A percentile compares a stretch with the other conserved stretches of the same genome.
Evolutionary conservation across 1,140 invertebrate species (phyloP).

Genomic region (Fopius arisanus): DNA sequence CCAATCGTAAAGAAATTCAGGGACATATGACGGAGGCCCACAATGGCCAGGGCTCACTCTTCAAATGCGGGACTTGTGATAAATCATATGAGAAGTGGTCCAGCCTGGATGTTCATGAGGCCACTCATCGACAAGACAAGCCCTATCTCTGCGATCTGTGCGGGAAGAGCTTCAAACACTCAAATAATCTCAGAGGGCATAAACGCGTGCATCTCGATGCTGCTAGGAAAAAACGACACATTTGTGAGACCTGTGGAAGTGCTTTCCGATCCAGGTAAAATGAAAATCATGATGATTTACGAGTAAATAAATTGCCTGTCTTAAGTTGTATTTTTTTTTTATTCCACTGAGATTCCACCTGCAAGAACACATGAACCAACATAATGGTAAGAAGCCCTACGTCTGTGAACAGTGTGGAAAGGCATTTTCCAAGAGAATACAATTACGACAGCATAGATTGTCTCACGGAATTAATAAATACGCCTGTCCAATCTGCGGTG

Average conservation of each 20-base stretch:
- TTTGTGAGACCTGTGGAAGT: conserved; percentile 51
- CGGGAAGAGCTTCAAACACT: conserved; percentile 66
- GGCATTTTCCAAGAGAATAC: conserved; percentile 58
- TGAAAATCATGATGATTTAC: conserved; percentile 2
- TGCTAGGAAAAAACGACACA: conserved; percentile 46
- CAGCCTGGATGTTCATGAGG: conserved; percentile 55
- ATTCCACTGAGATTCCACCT: conserved; percentile 52
- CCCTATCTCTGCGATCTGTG: conserved; percentile 64
- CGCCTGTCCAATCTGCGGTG: conserved; percentile 49
- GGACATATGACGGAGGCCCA: conserved; percentile 49
- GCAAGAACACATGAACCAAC: conserved; percentile 56
- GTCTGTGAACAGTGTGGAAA: conserved; percentile 61
- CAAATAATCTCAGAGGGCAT: conserved; percentile 58
- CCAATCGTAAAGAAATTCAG: conserved; percentile 45
- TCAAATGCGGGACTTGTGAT: conserved; percentile 50
- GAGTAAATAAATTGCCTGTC: background rate
- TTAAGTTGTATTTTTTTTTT: conserved; percentile 1
- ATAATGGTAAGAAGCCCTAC: conserved; percentile 59
- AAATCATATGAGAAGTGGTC: conserved; percentile 52
- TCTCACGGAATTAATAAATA: conserved; percentile 50
- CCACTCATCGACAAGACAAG: conserved; percentile 53
- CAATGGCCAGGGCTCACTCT: conserved; percentile 37
- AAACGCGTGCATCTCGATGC: conserved; percentile 56
- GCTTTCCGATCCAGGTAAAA: conserved; percentile 52
- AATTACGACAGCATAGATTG: conserved; percentile 55